Conservation (phyloP, 2,888 invertebrate species). For the Beris chalybata region DNA sequence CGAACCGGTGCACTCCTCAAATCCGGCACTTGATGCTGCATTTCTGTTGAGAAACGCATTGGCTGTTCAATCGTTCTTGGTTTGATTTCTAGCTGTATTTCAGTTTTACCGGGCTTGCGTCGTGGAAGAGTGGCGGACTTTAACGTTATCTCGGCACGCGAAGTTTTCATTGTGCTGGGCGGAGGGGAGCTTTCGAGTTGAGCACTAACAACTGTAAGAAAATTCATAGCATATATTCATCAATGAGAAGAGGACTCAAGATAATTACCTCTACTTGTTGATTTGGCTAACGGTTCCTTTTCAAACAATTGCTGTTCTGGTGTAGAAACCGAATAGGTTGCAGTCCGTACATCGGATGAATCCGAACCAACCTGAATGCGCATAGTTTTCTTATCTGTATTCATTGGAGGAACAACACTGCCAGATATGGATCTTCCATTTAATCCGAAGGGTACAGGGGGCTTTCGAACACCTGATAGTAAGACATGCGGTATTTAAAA, state of each 20-base stretch:
- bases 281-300: conserved; percentile 37
- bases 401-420: conserved; percentile 50
- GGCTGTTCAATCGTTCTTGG: conserved; percentile 52
- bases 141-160: conserved; percentile 66
- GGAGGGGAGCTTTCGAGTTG: conserved; percentile 25
- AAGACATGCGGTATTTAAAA: not conserved
- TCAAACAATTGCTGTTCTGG: conserved; percentile 46
- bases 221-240: not conserved
- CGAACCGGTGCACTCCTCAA: conserved; percentile 55
- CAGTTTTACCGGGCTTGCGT: conserved; percentile 66
- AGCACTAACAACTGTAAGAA: not conserved
- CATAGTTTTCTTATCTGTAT: conserved; percentile 38
- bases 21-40: conserved; percentile 61
- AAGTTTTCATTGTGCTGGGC: conserved; percentile 58
- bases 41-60: conserved; percentile 64
- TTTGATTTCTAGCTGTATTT: conserved; percentile 63
- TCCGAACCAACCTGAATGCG: conserved; percentile 51
- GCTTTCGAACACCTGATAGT: conserved; percentile 60
- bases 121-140: conserved; percentile 70
- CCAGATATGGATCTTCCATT: conserved; percentile 63
- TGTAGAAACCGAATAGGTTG: conserved; percentile 54
- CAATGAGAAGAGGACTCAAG: not conserved
- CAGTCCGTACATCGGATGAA: conserved; percentile 49
- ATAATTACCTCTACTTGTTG: conserved; percentile 38
- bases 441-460: conserved; percentile 67